These are phyloP conservation scores for Oryzaephilus surinamensis DNA, from an alignment of 1,140 invertebrate species.

Conservation along the genomic window DNA sequence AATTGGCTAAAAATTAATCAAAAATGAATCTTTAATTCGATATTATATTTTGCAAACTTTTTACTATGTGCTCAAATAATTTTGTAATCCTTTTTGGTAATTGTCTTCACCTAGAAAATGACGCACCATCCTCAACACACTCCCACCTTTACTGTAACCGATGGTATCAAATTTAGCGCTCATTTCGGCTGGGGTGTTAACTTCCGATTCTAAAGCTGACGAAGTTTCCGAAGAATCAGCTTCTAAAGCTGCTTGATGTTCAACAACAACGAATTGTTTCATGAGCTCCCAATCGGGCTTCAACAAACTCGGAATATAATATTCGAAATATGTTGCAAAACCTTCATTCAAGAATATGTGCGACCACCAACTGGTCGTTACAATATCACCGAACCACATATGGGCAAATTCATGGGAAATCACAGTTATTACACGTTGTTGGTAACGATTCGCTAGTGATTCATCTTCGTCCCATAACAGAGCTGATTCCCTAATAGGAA, in stretches of 20 bases:
- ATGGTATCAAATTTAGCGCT: slow-evolving; percentile 47
- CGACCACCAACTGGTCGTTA: slow-evolving; percentile 45
- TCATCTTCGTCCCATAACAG: slow-evolving; percentile 44
- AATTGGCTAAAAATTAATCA: neutral
- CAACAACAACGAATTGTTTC: slow-evolving; percentile 48
- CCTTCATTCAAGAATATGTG: slow-evolving; percentile 43
- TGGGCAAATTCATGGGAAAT: slow-evolving; percentile 54
- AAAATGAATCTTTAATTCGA: slow-evolving; percentile 20
- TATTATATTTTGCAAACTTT: slow-evolving; percentile 28
- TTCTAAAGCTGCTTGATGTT: slow-evolving; percentile 52
- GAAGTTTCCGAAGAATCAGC: slow-evolving; percentile 53
- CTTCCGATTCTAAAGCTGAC: slow-evolving; percentile 41
- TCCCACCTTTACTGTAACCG: slow-evolving; percentile 53
- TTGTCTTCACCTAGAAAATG: slow-evolving; percentile 52
- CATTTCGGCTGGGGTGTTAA: slow-evolving; percentile 38
- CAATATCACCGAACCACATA: slow-evolving; percentile 62
- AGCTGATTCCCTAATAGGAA: slow-evolving; percentile 48
- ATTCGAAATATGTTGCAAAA: slow-evolving; percentile 40
- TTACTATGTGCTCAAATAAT: slow-evolving; percentile 43
- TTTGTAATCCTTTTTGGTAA: slow-evolving; percentile 48
- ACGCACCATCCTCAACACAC: slow-evolving; percentile 66
- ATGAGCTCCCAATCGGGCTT: slow-evolving; percentile 25
- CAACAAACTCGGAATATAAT: slow-evolving; percentile 21
- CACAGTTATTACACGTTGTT: slow-evolving; percentile 40
- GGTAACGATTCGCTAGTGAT: slow-evolving; percentile 34